Evolutionary conservation across 2,797 vertebrate genomes (phyloP), one percentile per base, ranked within the genome.

Genomic region (Benthosema pterotum): DNA sequence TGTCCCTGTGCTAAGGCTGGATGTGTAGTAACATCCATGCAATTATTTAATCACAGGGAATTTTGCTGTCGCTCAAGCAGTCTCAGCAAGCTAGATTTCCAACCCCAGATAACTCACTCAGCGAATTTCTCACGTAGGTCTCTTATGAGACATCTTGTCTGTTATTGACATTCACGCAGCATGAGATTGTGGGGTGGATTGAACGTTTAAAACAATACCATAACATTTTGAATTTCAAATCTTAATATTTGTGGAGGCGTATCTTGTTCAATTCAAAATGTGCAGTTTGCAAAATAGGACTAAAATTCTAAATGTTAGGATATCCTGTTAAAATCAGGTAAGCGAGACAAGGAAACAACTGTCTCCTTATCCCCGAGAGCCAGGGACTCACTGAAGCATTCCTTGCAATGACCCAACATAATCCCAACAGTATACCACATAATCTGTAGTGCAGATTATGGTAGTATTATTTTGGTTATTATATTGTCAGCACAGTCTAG

Each of bases 231-330:
- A 70, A 32, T 32, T 32, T 32, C 8, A 32, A 32, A 7, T 6
- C 28, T 32, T 32, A 32, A 32, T 8, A 38, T 38, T 38, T 38
- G 8, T 38, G 8, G 32, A 38, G 32, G 32, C 32, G 32, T 38
- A 38, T 38, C 32, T 9, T 9, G 8, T 38, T 38, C 8, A 19
- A 57, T 15, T 45, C 11, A 42, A 22, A 5, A 12, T 53, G 48
- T 55, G 42, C 6, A 5, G 13, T 52, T 57, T 15, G 54, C 64
- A 43, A 53, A 59, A 56, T 57, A 67, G 56, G 32, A 38, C 32
- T 14, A 19, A 65, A 71, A 63, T 66, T 77, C n/a, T 72, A 75
- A 54, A 54, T 72, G 71, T 74, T 53, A 67, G 49, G 57, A 63
- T 67, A 71, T 81, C 68, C 72, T 67, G 65, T 69, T 79, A 15